Percentiles rank a stretch among this genome's conserved stretches.
These are phyloP conservation scores for Protula sp. DNA, from an alignment of 2,888 invertebrate species.

Conservation along the genomic window DNA sequence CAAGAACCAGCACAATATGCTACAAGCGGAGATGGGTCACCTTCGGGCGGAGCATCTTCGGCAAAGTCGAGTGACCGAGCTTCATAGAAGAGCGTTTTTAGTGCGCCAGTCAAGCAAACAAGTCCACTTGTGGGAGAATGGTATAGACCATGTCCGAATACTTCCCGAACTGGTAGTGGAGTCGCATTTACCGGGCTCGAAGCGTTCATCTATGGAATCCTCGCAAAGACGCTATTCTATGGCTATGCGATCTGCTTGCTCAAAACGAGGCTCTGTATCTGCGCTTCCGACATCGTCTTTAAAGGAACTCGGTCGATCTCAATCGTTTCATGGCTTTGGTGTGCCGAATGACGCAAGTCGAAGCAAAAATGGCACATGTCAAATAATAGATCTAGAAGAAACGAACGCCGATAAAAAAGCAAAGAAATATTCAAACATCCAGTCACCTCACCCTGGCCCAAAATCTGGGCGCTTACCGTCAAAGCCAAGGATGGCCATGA, in stretches of 20 bases:
- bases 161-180: background rate
- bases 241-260: background rate
- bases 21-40: background rate
- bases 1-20: background rate
- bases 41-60: background rate
- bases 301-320: background rate
- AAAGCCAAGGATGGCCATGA: too few relatives aligned
- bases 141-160: background rate
- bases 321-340: too few relatives aligned
- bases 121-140: background rate
- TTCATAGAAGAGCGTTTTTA: background rate
- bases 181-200: background rate
- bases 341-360: too few relatives aligned
- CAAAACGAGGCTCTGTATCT: background rate
- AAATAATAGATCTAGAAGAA: background rate
- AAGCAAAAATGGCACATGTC: background rate
- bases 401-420: background rate
- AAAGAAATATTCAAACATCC: background rate
- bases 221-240: too few relatives aligned
- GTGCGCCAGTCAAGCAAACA: background rate
- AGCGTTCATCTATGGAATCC: too few relatives aligned
- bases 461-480: background rate
- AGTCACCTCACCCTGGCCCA: background rate
- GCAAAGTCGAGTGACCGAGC: background rate
- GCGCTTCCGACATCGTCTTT: too few relatives aligned